These are phyloP conservation scores for Phanerotoma sp. DNA, from an alignment of 2,888 invertebrate genomes.

Conservation along the genomic window DNA sequence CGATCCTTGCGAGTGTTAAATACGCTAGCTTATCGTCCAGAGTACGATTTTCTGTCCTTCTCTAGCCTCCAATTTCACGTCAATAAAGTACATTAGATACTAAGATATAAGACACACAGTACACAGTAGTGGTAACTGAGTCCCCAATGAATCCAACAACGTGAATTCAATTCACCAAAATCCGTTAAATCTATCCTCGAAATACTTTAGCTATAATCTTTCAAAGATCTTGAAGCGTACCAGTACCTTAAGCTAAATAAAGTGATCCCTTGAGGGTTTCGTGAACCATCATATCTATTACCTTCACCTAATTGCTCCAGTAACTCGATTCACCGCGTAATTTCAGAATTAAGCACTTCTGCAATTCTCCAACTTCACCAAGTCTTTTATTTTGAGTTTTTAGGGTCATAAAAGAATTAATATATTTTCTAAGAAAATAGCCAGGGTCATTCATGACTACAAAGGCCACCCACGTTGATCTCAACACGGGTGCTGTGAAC, in stretches of 20 bases:
- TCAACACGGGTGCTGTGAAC: too few species aligned
- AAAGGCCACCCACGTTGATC: neutral
- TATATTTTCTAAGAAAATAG: neutral
- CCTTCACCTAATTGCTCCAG: slow-evolving; percentile 6
- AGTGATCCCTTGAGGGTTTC: slow-evolving; percentile 4
- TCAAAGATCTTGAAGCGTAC: neutral
- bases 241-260: slow-evolving; percentile 8
- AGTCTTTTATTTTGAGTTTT: neutral
- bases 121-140: neutral
- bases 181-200: neutral
- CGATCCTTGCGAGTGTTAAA: neutral
- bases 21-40: neutral
- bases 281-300: slow-evolving; percentile 1
- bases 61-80: neutral
- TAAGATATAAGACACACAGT: neutral
- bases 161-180: neutral
- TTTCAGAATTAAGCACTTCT: neutral
- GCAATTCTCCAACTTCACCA: neutral
- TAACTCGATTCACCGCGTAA: neutral
- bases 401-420: neutral
- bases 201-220: neutral
- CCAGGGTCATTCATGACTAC: neutral
- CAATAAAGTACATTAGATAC: neutral
- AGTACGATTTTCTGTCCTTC: neutral
- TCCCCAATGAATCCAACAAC: neutral